Percentiles rank a stretch among this genome's conserved stretches.
These are phyloP conservation scores for Sminthopsis crassicaudata DNA, from an alignment of 2,113 vertebrate species.

Conservation along the genomic window DNA sequence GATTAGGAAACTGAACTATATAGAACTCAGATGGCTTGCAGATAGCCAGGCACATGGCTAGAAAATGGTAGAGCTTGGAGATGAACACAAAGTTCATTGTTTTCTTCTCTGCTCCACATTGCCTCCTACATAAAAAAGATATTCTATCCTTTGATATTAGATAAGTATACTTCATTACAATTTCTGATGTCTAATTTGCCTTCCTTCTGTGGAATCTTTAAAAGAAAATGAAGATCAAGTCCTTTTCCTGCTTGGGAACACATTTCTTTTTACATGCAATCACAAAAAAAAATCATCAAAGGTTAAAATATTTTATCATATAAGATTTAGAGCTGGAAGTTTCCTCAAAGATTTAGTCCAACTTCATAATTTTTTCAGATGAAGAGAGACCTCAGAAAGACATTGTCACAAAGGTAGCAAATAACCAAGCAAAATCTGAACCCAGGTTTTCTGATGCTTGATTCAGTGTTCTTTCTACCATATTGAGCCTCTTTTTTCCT, in stretches of 20 bases:
- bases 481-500: background rate
- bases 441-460: background rate
- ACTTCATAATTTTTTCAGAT: background rate
- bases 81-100: background rate
- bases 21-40: background rate
- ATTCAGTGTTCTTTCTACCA: background rate
- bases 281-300: background rate
- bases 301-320: background rate
- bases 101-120: background rate
- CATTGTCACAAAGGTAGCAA: background rate
- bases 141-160: conserved; percentile 41
- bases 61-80: background rate
- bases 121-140: background rate
- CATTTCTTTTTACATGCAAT: conserved; percentile 59
- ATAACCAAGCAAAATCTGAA: background rate
- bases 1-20: background rate
- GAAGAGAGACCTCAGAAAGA: background rate
- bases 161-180: conserved; percentile 59
- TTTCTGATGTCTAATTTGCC: conserved; percentile 62
- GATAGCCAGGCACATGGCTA: background rate
- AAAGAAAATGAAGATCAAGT: conserved; percentile 73
- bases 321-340: background rate
- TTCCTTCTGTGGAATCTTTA: conserved; percentile 40
- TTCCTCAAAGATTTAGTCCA: too few relatives aligned
- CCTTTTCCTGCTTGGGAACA: conserved; percentile 31